These are phyloP conservation scores for Romanomermis culicivorax DNA, from an alignment of 2,888 invertebrate genomes.

Conservation along the genomic window DNA sequence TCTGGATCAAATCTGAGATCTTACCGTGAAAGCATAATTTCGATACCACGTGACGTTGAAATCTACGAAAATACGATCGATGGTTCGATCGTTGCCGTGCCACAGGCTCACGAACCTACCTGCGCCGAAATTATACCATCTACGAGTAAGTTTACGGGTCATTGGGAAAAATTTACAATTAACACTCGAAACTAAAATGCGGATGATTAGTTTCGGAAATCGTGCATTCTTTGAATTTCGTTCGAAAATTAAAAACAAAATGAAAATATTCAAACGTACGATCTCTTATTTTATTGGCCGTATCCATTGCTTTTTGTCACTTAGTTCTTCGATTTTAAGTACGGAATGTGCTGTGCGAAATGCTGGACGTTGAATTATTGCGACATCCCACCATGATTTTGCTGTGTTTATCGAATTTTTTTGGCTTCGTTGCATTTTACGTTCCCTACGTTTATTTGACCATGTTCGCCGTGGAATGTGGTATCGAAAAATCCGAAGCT, in stretches of 20 bases:
- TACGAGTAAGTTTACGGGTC: too few species aligned
- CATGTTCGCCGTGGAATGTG: slow-evolving; percentile 18
- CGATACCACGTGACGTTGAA: slow-evolving; percentile 43
- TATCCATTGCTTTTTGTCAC: too few species aligned
- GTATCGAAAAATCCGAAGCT: slow-evolving; percentile 14
- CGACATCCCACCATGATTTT: slow-evolving; percentile 64
- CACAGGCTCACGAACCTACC: neutral
- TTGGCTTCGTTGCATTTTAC: slow-evolving; percentile 81
- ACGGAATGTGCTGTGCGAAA: slow-evolving; percentile 28
- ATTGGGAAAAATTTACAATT: too few species aligned
- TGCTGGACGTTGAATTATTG: slow-evolving; percentile 62
- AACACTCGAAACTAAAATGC: too few species aligned
- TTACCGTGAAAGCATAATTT: slow-evolving; percentile 72
- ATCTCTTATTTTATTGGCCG: too few species aligned
- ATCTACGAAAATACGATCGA: slow-evolving; percentile 6
- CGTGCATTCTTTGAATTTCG: too few species aligned
- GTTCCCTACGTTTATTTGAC: slow-evolving; percentile 60
- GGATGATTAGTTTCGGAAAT: neutral
- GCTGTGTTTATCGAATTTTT: slow-evolving; percentile 75
- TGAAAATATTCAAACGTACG: too few species aligned
- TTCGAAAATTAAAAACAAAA: too few species aligned
- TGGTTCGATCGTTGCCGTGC: slow-evolving; percentile 15
- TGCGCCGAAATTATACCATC: neutral
- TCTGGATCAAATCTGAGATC: slow-evolving; percentile 70
- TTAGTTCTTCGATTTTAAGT: neutral